Evolutionary conservation across 2,888 invertebrate species (phyloP), one percentile per base, ranked within the genome.

Genomic region (Mythimna vitellina): DNA sequence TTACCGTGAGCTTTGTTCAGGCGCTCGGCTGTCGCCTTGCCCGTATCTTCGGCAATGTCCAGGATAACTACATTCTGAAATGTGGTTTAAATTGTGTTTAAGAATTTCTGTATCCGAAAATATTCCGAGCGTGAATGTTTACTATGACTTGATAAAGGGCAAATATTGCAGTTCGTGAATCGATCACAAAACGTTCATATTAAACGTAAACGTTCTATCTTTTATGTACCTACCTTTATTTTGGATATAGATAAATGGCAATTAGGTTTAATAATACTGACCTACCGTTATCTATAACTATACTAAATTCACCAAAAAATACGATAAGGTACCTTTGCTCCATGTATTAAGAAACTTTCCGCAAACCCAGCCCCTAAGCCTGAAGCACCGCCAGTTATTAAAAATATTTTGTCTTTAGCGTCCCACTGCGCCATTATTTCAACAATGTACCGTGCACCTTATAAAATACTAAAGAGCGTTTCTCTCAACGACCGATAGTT

Each of bases 341-440:
- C 92, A 62, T 82, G 82, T 42, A 84, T 81, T 0, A 92, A 73
- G 67, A 90, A 92, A 9, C 63, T 70, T 68, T 90, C 82, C 1
- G 82, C 90, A 20, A 88, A 89, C 0, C 76, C 81, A 1, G 91
- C 91, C 4, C 92, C 92, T 17, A 92, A 74, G 0, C 92, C 92
- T 0, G 91, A 90, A 14, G 92, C 92, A 1, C 89, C 91, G 10
- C 92, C 92, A 5, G 92, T 92, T 58, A 92, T 86, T 60, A 92
- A 64, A 73, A 91, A 84, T 1, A 86, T 87, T 82, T 92, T 92
- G 0, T 86, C 88, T 65, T 85, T 81, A 12, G 79, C 76, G n/a
- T 83, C 71, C 80, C 82, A 78, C 58, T 35, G 60, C 57, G 25
- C 38, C 65, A 67, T 67, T 63, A 17, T 68, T n/a, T 29, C 51